phyloP scores from a whole-genome alignment of 37 sponge, comb jelly and placozoan species.

The Dysidea cf. avara region DNA sequence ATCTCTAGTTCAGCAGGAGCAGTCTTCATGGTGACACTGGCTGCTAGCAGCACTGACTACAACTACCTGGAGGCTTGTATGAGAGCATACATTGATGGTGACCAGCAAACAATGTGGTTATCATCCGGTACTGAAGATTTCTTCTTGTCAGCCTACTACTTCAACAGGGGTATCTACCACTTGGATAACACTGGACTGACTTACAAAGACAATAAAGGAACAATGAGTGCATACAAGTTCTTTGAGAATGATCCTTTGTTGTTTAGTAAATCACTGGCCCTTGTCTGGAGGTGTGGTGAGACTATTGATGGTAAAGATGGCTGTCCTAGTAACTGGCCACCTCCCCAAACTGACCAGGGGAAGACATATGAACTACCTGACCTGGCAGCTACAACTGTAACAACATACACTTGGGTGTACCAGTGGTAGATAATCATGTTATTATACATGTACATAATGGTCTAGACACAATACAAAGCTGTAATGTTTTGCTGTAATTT shows the following conservation, averaged over 20 bases:
- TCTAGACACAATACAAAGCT: no score
- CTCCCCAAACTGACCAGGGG: neutral
- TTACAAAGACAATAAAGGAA: slow-evolving; percentile 10
- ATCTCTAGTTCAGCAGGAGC: slow-evolving; percentile 40
- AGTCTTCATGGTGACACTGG: slow-evolving; percentile 57
- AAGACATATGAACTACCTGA: neutral
- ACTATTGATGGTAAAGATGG: slow-evolving; percentile 19
- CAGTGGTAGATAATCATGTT: no score
- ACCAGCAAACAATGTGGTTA: slow-evolving; percentile 33
- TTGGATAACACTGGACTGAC: slow-evolving; percentile 67
- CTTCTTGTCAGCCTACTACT: slow-evolving; percentile 86
- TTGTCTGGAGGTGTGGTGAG: slow-evolving; percentile 79
- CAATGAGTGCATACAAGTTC: slow-evolving; percentile 79
- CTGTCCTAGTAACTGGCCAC: slow-evolving; percentile 63
- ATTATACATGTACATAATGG: no score
- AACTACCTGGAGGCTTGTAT: slow-evolving; percentile 70
- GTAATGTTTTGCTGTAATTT: no score
- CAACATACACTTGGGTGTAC: slow-evolving; percentile 78
- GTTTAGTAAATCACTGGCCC: slow-evolving; percentile 62
- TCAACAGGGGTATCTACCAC: slow-evolving; percentile 58
- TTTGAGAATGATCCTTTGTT: slow-evolving; percentile 81
- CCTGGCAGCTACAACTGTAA: slow-evolving; percentile 40
- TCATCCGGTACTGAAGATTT: slow-evolving; percentile 87
- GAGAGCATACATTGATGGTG: slow-evolving; percentile 57
- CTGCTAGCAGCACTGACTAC: slow-evolving; percentile 53